phyloP scores from a whole-genome alignment of 2,888 invertebrate species.

The Zygaena filipendulae region DNA sequence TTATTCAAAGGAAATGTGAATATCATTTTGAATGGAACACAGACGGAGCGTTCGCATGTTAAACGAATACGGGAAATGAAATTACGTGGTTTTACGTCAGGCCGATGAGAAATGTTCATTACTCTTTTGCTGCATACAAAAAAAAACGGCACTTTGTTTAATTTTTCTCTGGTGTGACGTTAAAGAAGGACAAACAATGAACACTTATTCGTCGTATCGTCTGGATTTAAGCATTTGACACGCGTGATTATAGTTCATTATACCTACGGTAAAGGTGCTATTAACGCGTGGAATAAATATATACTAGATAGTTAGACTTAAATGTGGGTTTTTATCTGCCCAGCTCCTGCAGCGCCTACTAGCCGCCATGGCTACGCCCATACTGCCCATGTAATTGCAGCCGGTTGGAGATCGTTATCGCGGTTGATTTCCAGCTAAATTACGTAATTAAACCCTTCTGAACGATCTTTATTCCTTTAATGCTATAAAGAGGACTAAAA shows the following conservation, averaged over 20 bases:
- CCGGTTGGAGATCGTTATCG: conserved; percentile 45
- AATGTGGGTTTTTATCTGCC: conserved; percentile 36
- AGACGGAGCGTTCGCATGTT: conserved; percentile 18
- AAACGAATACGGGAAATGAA: conserved; percentile 21
- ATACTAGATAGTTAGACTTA: conserved; percentile 42
- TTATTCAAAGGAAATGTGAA: no score
- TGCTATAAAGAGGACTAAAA: no score
- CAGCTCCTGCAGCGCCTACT: no score
- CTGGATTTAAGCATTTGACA: no score
- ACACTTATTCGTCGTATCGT: no score
- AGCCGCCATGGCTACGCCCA: no score
- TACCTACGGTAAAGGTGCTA: no score
- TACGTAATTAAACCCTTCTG: conserved; percentile 36
- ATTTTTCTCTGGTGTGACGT: no score
- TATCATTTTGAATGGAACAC: conserved; percentile 23
- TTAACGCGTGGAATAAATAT: no score
- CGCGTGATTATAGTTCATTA: no score
- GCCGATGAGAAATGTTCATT: conserved; percentile 14
- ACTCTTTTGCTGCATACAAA: conserved; percentile 5
- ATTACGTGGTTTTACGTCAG: conserved; percentile 19
- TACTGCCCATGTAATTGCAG: conserved; percentile 51
- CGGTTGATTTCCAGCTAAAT: conserved; percentile 37
- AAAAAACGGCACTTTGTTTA: conserved; percentile 3
- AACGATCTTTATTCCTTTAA: no score
- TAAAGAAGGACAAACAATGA: no score